Conservation (phyloP, 2,888 invertebrate genomes). For the Kryphioiulus occultus region DNA sequence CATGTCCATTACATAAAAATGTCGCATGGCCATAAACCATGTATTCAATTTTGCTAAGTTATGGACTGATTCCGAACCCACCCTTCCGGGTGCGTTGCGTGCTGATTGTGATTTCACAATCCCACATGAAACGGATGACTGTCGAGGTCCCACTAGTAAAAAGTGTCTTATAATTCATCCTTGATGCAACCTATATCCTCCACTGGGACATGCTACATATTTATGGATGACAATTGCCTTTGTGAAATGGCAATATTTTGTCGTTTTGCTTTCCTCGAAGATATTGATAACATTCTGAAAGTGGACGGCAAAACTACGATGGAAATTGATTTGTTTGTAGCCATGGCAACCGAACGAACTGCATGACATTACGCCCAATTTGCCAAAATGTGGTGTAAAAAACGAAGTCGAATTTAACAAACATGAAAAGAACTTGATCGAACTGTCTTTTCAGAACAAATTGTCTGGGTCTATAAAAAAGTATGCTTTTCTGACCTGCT, state of each 20-base stretch:
- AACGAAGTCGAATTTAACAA: neutral
- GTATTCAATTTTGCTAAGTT: neutral
- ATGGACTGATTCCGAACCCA: neutral
- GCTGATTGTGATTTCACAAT: slow-evolving; percentile 28
- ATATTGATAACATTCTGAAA: slow-evolving; percentile 28
- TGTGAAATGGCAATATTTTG: slow-evolving; percentile 20
- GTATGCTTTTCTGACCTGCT: too few species aligned
- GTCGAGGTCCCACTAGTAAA: neutral
- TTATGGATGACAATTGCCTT: slow-evolving; percentile 37
- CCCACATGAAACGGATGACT: neutral
- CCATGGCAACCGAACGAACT: neutral
- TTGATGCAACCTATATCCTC: slow-evolving; percentile 7
- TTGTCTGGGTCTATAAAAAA: too few species aligned
- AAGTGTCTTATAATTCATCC: neutral
- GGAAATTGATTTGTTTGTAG: slow-evolving; percentile 31
- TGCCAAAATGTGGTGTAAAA: slow-evolving; percentile 4
- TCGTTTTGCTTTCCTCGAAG: slow-evolving; percentile 38
- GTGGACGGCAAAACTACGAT: neutral
- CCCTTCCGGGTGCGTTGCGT: neutral
- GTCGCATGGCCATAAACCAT: neutral
- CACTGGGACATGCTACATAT: slow-evolving; percentile 4
- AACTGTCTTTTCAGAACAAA: slow-evolving; percentile 19
- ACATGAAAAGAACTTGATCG: slow-evolving; percentile 6
- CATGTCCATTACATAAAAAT: neutral
- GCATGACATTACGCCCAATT: slow-evolving; percentile 3